phyloP scores from a whole-genome alignment of 1,140 invertebrate species.

The Drosophila setifemur region DNA sequence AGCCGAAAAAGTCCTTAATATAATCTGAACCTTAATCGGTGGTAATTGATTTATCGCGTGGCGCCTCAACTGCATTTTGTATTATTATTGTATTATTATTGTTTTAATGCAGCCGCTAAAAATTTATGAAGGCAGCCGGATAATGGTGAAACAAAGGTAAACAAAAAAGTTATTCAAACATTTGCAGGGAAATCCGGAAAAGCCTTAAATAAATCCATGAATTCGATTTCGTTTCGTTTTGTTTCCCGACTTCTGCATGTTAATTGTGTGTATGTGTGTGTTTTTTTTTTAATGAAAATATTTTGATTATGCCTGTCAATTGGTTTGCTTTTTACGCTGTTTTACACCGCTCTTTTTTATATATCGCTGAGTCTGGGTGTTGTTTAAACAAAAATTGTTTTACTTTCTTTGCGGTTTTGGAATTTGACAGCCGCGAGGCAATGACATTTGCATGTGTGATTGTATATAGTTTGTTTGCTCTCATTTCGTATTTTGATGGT shows the following conservation, averaged over 20 bases:
- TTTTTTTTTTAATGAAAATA: slow-evolving; percentile 54
- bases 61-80: slow-evolving; percentile 46
- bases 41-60: slow-evolving; percentile 68
- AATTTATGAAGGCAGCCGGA: slow-evolving; percentile 32
- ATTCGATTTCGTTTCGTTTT: slow-evolving; percentile 28
- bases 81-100: slow-evolving; percentile 44
- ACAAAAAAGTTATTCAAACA: slow-evolving; percentile 51
- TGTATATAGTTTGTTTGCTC: slow-evolving; percentile 30
- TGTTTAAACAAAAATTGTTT: slow-evolving; percentile 44
- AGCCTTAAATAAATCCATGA: slow-evolving; percentile 34
- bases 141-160: slow-evolving; percentile 15
- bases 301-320: slow-evolving; percentile 46
- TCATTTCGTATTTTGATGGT: not conserved
- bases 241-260: slow-evolving; percentile 37
- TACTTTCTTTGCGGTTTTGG: slow-evolving; percentile 9
- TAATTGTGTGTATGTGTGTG: too few relatives aligned
- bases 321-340: slow-evolving; percentile 10
- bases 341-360: too few relatives aligned
- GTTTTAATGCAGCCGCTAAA: slow-evolving; percentile 37
- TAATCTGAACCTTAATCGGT: slow-evolving; percentile 58
- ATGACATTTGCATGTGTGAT: slow-evolving; percentile 42
- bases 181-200: slow-evolving; percentile 47
- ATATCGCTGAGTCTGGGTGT: slow-evolving; percentile 31
- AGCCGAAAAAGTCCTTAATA: slow-evolving; percentile 45
- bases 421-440: slow-evolving; percentile 30